Base-by-base conservation (phyloP, 1,140 invertebrate species). In the Lucilia sericata region DNA sequence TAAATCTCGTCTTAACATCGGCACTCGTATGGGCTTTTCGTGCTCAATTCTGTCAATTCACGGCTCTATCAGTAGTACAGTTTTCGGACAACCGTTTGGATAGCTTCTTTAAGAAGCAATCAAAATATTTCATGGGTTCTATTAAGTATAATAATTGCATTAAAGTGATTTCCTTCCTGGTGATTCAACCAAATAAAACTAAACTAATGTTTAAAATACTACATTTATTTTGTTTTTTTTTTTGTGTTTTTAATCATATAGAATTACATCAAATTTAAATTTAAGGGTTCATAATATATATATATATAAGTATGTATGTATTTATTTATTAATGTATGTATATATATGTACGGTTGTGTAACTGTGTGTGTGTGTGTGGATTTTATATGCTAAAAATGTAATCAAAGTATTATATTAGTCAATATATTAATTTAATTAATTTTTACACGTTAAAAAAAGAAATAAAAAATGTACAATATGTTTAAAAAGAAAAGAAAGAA, bases 241-340 rank as follows among this genome's bases (percentile, higher is more conserved):
- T 30, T 30, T 30, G 25, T 30, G 25, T 30, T 60, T 70, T 70
- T 19, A 21, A 80, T 80, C 25, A 80, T 80, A 80, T 80, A 80
- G 76, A 80, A 80, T 80, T 80, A 80, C 76, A 80, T 80, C 76
- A 80, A 70, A 80, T 80, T 80, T 80, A 80, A 80, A 21, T 80
- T 80, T 80, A 80, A 80, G 76, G 42, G 30, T 80, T 80, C 76
- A 49, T 80, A 80, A 80, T 49, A 80, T 80, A 80, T 80, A 17
- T 80, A 80, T 80, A 3, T 47, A 42, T 75, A 14, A 14, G 13
- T 75, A 14, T 76, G 25, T 30, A 30, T 30, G 25, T 30, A 30
- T 30, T 30, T 30, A 80, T 80, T 12, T 47, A 42, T 75, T 17
- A 30, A 34, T 75, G 12, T 76, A 60, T 60, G 55, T 17, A 60